Percentiles rank a stretch among this genome's conserved stretches.
Evolutionary conservation across 2,888 invertebrate genomes (phyloP).

Genomic region (Caenorhabditis zanzibari): DNA sequence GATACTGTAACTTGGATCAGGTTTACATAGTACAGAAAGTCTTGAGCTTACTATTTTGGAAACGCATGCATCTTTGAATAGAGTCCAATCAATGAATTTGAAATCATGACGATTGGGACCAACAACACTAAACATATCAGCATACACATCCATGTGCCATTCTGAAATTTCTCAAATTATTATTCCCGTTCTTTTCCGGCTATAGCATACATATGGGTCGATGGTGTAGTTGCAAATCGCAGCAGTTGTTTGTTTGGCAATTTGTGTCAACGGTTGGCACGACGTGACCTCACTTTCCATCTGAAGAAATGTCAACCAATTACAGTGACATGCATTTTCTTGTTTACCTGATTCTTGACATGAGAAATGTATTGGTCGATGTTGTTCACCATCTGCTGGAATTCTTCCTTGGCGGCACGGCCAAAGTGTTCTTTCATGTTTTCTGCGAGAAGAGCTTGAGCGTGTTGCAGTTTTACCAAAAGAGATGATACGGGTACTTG

Average conservation of each 20-base stretch:
- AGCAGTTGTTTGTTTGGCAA: slow-evolving; percentile 72
- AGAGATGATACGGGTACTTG: slow-evolving; percentile 75
- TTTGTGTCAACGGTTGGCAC: slow-evolving; percentile 78
- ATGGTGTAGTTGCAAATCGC: slow-evolving; percentile 79
- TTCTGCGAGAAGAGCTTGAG: slow-evolving; percentile 74
- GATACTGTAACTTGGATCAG: slow-evolving; percentile 59
- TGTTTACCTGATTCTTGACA: slow-evolving; percentile 68
- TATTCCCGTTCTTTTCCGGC: not conserved
- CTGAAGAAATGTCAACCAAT: slow-evolving; percentile 63
- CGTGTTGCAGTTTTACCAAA: slow-evolving; percentile 76
- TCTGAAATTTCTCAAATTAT: slow-evolving; percentile 79
- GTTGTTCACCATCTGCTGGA: slow-evolving; percentile 67
- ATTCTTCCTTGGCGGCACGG: slow-evolving; percentile 72
- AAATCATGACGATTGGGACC: slow-evolving; percentile 84
- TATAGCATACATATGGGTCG: slow-evolving; percentile 77
- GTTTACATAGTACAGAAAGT: too few species aligned
- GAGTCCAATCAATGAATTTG: slow-evolving; percentile 84
- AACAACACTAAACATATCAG: slow-evolving; percentile 84
- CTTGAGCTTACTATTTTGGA: slow-evolving; percentile 79
- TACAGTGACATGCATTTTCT: not conserved
- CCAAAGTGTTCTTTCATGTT: slow-evolving; percentile 75
- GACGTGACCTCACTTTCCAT: slow-evolving; percentile 78
- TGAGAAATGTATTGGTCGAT: slow-evolving; percentile 74
- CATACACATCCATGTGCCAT: slow-evolving; percentile 85
- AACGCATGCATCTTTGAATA: slow-evolving; percentile 84